Evolutionary conservation across 2,888 invertebrate genomes (phyloP).

Genomic region (Lasioglossum oenotherae): DNA sequence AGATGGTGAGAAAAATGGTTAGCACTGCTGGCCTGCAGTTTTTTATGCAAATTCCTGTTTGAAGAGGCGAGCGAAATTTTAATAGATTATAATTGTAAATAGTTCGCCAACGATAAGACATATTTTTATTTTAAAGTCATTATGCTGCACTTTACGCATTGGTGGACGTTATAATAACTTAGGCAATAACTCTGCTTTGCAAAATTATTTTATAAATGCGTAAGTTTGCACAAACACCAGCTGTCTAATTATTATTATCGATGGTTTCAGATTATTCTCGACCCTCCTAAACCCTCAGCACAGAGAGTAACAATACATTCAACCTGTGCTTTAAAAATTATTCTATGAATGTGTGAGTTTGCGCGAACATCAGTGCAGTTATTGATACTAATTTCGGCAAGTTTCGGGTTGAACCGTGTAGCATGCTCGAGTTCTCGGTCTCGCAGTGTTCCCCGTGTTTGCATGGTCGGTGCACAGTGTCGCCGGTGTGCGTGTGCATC

Average conservation of each 20-base stretch:
- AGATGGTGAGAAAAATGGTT: too few species aligned
- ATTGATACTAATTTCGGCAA: neutral
- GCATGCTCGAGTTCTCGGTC: conserved; percentile 17
- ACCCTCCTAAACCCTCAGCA: neutral
- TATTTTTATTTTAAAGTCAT: too few species aligned
- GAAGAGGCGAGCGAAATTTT: too few species aligned
- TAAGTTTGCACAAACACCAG: neutral
- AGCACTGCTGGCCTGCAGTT: too few species aligned
- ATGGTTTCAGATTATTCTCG: neutral
- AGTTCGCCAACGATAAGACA: too few species aligned
- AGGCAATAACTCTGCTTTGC: neutral
- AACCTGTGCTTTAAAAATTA: neutral
- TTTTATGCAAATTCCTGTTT: too few species aligned
- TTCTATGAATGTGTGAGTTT: neutral
- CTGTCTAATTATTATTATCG: neutral
- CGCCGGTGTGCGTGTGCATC: conserved; percentile 55
- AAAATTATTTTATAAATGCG: neutral
- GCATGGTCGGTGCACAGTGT: conserved; percentile 60
- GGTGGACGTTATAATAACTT: too few species aligned
- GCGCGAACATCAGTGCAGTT: neutral
- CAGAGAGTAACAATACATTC: neutral
- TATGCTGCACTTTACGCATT: too few species aligned
- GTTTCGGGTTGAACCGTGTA: neutral
- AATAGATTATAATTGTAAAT: too few species aligned
- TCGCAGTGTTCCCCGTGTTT: conserved; percentile 35